phyloP scores from a whole-genome alignment of 2,113 vertebrate species.

The Clarias macrocephalus region DNA sequence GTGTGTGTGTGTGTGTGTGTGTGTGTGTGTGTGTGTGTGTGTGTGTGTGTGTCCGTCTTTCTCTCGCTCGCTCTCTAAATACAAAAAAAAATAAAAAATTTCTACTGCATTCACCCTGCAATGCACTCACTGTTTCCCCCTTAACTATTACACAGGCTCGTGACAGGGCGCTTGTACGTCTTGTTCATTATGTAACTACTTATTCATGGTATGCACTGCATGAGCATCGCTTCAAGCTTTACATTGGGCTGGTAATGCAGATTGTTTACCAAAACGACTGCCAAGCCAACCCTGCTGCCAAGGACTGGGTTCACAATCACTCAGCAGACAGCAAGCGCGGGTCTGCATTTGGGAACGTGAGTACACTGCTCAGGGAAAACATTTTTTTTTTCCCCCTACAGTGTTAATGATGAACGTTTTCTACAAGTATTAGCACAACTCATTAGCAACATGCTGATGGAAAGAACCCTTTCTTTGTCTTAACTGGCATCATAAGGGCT shows the following conservation, averaged over 20 bases:
- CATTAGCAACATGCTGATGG: background rate
- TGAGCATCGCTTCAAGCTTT: background rate
- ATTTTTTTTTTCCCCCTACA: too few species aligned
- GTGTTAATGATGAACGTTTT: background rate
- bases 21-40: too few species aligned
- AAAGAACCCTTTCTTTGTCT: background rate
- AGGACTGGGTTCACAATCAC: background rate
- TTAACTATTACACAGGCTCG: background rate
- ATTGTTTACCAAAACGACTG: background rate
- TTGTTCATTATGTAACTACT: background rate
- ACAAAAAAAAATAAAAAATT: too few species aligned
- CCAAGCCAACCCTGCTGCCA: background rate
- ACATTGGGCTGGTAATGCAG: background rate
- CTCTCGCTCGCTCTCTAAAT: too few species aligned
- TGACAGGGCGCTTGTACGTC: background rate
- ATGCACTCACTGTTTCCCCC: background rate
- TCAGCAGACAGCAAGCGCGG: background rate
- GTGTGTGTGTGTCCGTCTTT: too few species aligned
- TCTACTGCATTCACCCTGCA: background rate
- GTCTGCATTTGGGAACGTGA: background rate
- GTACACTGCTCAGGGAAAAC: background rate
- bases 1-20: too few species aligned
- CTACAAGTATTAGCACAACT: background rate
- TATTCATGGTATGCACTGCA: conserved; percentile 34
- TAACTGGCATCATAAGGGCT: background rate